Conservation (phyloP, 2,113 vertebrate genomes). For the Dascyllus trimaculatus region DNA sequence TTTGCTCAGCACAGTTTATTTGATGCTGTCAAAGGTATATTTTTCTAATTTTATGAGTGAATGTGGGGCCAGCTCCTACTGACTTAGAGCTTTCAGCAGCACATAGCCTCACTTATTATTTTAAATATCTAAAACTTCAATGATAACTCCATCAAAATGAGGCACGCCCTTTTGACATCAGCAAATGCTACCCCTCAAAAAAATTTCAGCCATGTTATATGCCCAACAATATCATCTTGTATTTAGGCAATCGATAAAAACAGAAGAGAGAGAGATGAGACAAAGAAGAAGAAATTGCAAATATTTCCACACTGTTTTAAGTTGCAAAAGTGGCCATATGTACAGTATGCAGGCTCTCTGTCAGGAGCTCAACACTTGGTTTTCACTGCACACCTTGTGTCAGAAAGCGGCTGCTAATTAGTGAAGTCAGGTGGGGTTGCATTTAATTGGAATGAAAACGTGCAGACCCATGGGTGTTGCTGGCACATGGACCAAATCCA, state of each 20-base stretch:
- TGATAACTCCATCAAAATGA: neutral
- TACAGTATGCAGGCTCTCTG: conserved; percentile 3
- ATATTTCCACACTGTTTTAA: neutral
- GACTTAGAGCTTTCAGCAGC: neutral
- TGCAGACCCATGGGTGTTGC: neutral
- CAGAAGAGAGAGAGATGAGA: neutral
- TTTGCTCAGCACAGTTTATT: too few relatives aligned
- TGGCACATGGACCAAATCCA: neutral
- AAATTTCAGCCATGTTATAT: neutral
- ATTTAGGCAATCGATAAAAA: conserved; percentile 1
- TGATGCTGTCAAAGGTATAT: neutral
- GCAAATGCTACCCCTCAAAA: too few relatives aligned
- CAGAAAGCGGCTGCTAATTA: conserved; percentile 31
- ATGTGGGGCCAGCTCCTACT: neutral
- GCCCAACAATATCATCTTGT: neutral
- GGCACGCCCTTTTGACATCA: neutral
- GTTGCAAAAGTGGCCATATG: neutral
- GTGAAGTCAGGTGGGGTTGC: conserved; percentile 23
- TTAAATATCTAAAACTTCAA: neutral
- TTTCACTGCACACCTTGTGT: neutral
- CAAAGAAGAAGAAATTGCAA: neutral
- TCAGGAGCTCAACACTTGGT: neutral
- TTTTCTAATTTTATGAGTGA: neutral
- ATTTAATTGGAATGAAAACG: conserved; percentile 33
- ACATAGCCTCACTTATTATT: neutral